A percentile compares a stretch with the other conserved stretches of the same genome.
phyloP scores from a whole-genome alignment of 2,888 invertebrate species.

The Ischnus inquisitorius region DNA sequence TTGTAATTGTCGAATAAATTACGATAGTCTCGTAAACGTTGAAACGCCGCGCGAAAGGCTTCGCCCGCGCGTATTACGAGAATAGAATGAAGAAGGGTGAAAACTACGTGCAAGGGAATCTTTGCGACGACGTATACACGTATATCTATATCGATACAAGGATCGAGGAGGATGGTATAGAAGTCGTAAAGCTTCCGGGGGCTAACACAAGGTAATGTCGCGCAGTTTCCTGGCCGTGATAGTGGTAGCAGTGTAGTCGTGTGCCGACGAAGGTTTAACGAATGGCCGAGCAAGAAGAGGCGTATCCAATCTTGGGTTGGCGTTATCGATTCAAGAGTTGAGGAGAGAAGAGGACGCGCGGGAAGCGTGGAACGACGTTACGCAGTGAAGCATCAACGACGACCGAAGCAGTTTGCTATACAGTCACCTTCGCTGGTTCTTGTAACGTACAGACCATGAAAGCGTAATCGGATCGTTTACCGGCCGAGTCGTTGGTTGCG shows the following conservation, averaged over 20 bases:
- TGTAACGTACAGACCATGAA: slow-evolving; percentile 35
- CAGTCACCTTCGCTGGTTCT: not conserved
- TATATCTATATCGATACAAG: slow-evolving; percentile 10
- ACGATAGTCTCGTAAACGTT: not conserved
- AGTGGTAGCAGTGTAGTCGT: not conserved
- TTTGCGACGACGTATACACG: slow-evolving; percentile 2
- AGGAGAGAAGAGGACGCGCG: slow-evolving; percentile 7
- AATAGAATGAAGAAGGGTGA: slow-evolving; percentile 20
- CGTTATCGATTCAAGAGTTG: slow-evolving; percentile 61
- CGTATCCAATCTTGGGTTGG: slow-evolving; percentile 60
- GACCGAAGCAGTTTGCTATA: slow-evolving; percentile 5
- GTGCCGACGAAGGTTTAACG: slow-evolving; percentile 43
- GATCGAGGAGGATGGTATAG: not conserved
- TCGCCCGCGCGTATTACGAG: slow-evolving; percentile 6
- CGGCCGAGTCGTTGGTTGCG: slow-evolving; percentile 45
- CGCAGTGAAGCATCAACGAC: slow-evolving; percentile 37
- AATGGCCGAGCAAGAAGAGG: slow-evolving; percentile 55
- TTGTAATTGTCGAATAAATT: not conserved
- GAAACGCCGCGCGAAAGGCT: not conserved
- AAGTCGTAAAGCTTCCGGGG: slow-evolving; percentile 44
- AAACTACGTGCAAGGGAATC: slow-evolving; percentile 11
- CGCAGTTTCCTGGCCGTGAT: slow-evolving; percentile 32
- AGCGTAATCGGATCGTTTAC: slow-evolving; percentile 55
- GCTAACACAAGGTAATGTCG: slow-evolving; percentile 45
- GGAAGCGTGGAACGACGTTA: slow-evolving; percentile 42